Conservation (phyloP, 2,888 invertebrate species). For the Empis stercorea region DNA sequence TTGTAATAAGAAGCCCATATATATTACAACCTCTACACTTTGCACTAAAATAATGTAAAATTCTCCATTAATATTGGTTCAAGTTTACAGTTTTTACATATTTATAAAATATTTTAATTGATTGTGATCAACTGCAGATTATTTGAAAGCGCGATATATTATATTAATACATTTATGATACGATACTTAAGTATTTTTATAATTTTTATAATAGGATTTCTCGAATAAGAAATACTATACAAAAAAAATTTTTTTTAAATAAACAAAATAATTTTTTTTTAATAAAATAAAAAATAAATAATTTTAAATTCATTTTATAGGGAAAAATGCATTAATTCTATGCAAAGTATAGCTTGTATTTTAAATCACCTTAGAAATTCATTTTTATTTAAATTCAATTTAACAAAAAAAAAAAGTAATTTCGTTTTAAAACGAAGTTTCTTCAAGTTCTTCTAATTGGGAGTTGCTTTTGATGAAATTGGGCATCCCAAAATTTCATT, state of each 20-base stretch:
- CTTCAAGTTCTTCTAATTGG: no score
- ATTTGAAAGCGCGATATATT: not conserved
- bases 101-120: not conserved
- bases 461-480: no score
- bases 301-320: no score
- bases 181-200: no score
- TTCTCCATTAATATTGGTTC: slow-evolving; percentile 15
- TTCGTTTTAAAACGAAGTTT: not conserved
- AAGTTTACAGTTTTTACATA: not conserved
- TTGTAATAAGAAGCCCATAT: not conserved
- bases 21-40: slow-evolving; percentile 80
- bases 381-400: slow-evolving; percentile 7
- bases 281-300: no score
- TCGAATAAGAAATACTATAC: no score
- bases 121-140: not conserved
- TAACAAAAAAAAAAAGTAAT: not conserved
- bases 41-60: slow-evolving; percentile 82
- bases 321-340: slow-evolving; percentile 83
- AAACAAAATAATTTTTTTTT: no score
- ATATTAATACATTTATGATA: no score
- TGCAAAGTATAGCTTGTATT: slow-evolving; percentile 87
- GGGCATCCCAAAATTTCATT: no score
- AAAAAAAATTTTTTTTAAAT: no score
- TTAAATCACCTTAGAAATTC: slow-evolving; percentile 18
- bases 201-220: no score